Evolutionary conservation across 2,113 vertebrate species (phyloP), one percentile per base, ranked within the genome.

Genomic region (Cinclus cinclus): DNA sequence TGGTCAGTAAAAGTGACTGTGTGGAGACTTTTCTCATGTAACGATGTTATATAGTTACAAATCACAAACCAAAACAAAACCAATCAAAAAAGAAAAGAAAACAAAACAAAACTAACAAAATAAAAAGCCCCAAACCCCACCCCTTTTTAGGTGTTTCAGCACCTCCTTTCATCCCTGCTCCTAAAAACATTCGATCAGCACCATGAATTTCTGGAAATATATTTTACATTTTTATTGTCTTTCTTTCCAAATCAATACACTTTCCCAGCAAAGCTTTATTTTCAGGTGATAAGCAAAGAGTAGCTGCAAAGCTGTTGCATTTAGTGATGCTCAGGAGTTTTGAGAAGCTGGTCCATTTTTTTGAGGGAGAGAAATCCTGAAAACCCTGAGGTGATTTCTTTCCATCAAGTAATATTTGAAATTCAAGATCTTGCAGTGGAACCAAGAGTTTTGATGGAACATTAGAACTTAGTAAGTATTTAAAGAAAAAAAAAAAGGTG

Each of bases 91-190:
- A 20, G 19, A 44, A 17, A 44, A 44, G 4, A 22, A 47, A 47
- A 24, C 11, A 49, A 44, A 59, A 13, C 16, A 70, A 37, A 5
- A 5, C 11, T 3, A 41, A 55, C 4, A 4, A 22, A 47, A 23
- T 22, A 10, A 33, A 55, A 33, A 6, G 1, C 25, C 6, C 22
- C 19, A 1, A 1, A 1, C 6, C n/a, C 35, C 42, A n/a, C 7
- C 5, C 3, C 19, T 79, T 52, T 47, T 50, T 3, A 19, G 13
- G 19, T 49, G 13, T 47, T 13, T 80, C 53, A n/a, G 17, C 50
- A 63, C 14, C 20, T 4, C 3, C 44, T 90, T 88, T 83, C 31
- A 46, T 10, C 71, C 77, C 56, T 89, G 33, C 59, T 65, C 13
- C 35, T 77, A 52, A 81, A 92, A 77, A 17, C 14, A 20, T 68